Evolutionary conservation across 2,797 vertebrate genomes (phyloP).

Genomic region (Lateolabrax maculatus): DNA sequence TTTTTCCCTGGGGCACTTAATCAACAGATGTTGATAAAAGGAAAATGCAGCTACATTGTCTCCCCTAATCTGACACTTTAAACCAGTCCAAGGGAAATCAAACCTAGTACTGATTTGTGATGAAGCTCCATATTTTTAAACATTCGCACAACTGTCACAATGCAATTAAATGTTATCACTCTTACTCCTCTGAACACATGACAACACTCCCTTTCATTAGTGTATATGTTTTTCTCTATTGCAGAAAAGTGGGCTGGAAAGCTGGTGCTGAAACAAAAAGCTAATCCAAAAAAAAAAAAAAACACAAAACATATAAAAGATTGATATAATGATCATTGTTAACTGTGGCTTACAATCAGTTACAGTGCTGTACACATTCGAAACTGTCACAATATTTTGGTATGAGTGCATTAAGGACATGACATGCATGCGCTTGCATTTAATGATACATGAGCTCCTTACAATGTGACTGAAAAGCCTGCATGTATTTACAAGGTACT

Average conservation of each 20-base stretch:
- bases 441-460: not conserved
- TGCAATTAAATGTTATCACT: not conserved
- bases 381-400: not conserved
- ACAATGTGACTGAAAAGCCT: not conserved
- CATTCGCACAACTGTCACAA: not conserved
- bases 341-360: constrained; percentile 13
- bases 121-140: not conserved
- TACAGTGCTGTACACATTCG: not conserved
- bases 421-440: constrained; percentile 3
- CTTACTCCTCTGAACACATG: not conserved
- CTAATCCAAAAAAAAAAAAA: not conserved
- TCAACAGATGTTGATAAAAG: constrained; percentile 8
- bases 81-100: not conserved
- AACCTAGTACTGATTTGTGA: not conserved
- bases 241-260: not conserved
- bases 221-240: not conserved
- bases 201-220: not conserved
- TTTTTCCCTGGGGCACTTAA: not conserved
- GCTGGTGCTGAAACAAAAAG: constrained; percentile 1
- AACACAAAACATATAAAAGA: not conserved
- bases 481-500: not conserved
- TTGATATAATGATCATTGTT: not conserved
- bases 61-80: not conserved
- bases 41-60: constrained; percentile 2
- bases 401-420: constrained; percentile 20